Evolutionary conservation across 1,140 invertebrate genomes (phyloP).

Genomic region (Oedothorax gibbosus): DNA sequence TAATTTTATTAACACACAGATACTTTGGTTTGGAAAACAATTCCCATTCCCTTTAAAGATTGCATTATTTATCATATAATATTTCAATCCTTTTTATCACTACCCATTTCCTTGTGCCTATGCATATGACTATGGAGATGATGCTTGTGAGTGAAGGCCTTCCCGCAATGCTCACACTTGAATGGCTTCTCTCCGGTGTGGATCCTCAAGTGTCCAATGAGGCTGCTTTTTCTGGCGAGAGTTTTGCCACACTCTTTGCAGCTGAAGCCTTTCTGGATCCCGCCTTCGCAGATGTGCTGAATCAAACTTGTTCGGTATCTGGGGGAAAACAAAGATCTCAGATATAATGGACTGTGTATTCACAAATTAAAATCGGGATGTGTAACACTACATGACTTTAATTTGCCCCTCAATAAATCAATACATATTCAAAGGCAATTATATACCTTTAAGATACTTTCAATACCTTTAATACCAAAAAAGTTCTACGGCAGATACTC

Average conservation of each 20-base stretch:
- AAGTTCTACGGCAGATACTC: no score
- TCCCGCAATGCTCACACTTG: conserved; percentile 43
- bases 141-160: conserved; percentile 51
- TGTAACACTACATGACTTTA: no score
- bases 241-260: conserved; percentile 51
- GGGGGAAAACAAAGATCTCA: neutral
- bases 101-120: conserved; percentile 18
- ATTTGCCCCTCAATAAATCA: no score
- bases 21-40: no score
- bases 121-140: conserved; percentile 55
- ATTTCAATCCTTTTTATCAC: neutral
- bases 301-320: conserved; percentile 37
- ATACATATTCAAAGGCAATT: no score
- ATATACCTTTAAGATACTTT: no score
- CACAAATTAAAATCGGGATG: no score
- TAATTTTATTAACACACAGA: no score
- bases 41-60: no score
- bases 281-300: conserved; percentile 51
- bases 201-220: conserved; percentile 48
- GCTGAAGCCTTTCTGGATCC: conserved; percentile 37
- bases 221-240: conserved; percentile 44
- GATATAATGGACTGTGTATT: neutral
- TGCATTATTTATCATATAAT: neutral
- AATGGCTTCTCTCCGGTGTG: conserved; percentile 50
- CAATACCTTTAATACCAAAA: no score